phyloP scores from a whole-genome alignment of 2,888 invertebrate genomes.

The Xylota segnis region DNA sequence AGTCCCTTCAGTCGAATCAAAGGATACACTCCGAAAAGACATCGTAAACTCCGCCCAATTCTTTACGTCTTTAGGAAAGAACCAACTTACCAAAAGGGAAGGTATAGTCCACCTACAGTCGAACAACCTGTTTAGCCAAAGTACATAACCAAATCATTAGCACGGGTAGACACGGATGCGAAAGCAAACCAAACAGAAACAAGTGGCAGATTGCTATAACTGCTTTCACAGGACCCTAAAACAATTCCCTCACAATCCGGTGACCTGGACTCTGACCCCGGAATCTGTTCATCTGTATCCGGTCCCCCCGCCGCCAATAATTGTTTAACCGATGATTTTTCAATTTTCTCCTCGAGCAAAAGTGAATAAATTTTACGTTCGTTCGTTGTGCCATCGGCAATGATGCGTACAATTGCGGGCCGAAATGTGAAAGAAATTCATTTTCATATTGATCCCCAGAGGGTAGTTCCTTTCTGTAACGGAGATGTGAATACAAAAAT shows the following conservation, averaged over 20 bases:
- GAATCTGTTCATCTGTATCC: constrained; percentile 33
- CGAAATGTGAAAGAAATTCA: constrained; percentile 28
- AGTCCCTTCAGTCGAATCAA: too few relatives aligned
- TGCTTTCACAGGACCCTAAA: constrained; percentile 15
- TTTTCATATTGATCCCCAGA: constrained; percentile 46
- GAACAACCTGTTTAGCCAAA: too few relatives aligned
- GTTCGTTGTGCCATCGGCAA: constrained; percentile 43
- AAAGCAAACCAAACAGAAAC: background rate
- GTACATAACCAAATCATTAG: too few relatives aligned
- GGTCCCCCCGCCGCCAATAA: constrained; percentile 27
- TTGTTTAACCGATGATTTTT: constrained; percentile 60
- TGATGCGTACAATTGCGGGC: constrained; percentile 63
- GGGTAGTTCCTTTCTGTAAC: constrained; percentile 39
- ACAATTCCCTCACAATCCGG: constrained; percentile 6
- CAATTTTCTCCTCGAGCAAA: constrained; percentile 32
- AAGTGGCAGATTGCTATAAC: constrained; percentile 2
- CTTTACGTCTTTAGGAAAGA: too few relatives aligned
- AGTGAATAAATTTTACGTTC: constrained; percentile 46
- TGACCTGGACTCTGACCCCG: background rate
- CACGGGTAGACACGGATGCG: background rate
- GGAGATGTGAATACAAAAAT: constrained; percentile 20
- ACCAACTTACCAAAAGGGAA: too few relatives aligned
- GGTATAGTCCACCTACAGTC: too few relatives aligned
- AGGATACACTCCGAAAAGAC: too few relatives aligned
- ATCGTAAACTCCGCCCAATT: too few relatives aligned